Conservation (phyloP, 2,113 vertebrate species). For the Gila orcuttii region DNA sequence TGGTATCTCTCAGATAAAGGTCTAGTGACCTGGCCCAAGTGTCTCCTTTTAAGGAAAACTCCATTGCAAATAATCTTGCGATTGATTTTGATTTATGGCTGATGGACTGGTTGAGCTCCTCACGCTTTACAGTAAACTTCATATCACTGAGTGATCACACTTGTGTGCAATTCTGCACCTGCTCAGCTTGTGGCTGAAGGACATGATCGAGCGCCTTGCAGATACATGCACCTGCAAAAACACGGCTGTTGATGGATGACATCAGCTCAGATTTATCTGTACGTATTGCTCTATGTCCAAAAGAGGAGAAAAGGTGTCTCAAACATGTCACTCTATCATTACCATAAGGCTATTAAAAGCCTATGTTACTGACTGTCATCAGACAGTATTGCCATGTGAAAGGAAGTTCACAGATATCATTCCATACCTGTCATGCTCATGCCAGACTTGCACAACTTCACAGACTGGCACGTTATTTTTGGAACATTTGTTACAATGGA, state of each 20-base stretch:
- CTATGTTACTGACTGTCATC: slow-evolving; percentile 5
- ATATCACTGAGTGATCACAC: slow-evolving; percentile 17
- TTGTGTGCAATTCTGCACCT: slow-evolving; percentile 1
- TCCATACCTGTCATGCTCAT: slow-evolving; percentile 1
- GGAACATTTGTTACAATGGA: not conserved
- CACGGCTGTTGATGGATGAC: not conserved
- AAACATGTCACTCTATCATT: slow-evolving; percentile 17
- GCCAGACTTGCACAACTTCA: slow-evolving; percentile 12
- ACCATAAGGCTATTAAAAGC: slow-evolving; percentile 30
- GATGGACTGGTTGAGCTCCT: slow-evolving; percentile 8
- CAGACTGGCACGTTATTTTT: slow-evolving; percentile 16
- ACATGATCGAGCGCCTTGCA: not conserved
- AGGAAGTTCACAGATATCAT: slow-evolving; percentile 19
- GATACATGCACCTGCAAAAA: slow-evolving; percentile 15
- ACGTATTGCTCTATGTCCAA: slow-evolving; percentile 4
- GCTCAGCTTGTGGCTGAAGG: slow-evolving; percentile 15
- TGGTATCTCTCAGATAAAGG: slow-evolving; percentile 5
- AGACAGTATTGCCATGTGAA: slow-evolving; percentile 20
- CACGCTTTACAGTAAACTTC: slow-evolving; percentile 12
- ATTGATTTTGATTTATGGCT: slow-evolving; percentile 1
- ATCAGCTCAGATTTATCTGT: slow-evolving; percentile 32
- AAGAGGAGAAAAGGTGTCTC: slow-evolving; percentile 22
- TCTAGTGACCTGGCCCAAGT: not conserved
- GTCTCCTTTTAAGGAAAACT: slow-evolving; percentile 24
- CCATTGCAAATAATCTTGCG: not conserved